A percentile compares a stretch with the other conserved stretches of the same genome.
Conservation (phyloP, 2,888 invertebrate species). For the Charanyca ferruginea region DNA sequence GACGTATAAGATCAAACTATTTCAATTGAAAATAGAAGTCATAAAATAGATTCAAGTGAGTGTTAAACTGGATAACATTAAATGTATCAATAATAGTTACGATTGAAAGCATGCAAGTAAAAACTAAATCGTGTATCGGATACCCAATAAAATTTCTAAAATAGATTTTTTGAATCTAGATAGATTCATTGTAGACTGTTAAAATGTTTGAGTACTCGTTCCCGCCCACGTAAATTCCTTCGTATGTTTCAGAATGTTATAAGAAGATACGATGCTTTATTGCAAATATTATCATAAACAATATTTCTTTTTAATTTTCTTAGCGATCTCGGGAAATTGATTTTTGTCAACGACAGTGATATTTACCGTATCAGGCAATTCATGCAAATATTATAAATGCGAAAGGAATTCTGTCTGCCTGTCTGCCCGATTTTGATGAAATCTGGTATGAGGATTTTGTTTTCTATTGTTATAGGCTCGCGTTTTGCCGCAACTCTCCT, state of each 20-base stretch:
- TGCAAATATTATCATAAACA: constrained; percentile 13
- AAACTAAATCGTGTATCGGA: neutral
- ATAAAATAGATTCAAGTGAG: neutral
- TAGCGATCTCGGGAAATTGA: neutral
- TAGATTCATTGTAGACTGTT: neutral
- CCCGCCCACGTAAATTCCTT: constrained; percentile 14
- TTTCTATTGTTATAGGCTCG: too few species aligned
- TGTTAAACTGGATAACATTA: neutral
- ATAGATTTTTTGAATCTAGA: constrained; percentile 10
- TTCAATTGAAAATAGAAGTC: too few species aligned
- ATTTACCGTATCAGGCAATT: neutral
- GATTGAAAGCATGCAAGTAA: neutral
- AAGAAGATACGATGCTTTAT: neutral
- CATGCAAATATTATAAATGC: too few species aligned
- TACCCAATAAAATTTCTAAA: constrained; percentile 2
- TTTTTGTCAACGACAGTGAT: neutral
- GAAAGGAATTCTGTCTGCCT: too few species aligned
- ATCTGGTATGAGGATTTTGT: too few species aligned
- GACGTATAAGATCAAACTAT: neutral
- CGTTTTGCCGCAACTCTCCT: too few species aligned
- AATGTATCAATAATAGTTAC: neutral
- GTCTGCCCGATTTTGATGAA: too few species aligned
- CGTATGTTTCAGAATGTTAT: constrained; percentile 1
- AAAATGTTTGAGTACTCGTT: constrained; percentile 15
- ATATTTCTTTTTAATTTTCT: constrained; percentile 1